Base-by-base conservation (phyloP, 2,797 vertebrate genomes). In the Delichon dasypus region DNA sequence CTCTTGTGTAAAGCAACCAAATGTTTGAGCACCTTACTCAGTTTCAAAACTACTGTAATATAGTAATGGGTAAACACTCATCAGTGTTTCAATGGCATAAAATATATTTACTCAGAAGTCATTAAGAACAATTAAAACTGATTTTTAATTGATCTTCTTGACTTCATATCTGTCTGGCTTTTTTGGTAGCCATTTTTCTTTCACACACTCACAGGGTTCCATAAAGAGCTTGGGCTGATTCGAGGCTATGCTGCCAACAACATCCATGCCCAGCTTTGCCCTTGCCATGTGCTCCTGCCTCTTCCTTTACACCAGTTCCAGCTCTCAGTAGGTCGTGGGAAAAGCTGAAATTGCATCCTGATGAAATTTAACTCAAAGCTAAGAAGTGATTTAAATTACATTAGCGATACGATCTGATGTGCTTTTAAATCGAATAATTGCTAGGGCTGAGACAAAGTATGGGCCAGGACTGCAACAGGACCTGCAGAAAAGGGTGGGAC, bases 331-430 rank as follows among this genome's bases (percentile, higher is more conserved):
- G 12, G 48, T 32, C 11, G 6, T 7, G 45, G 67, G 85, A 92
- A 44, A 79, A 70, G 38, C 36, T 79, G 67, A 26, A 78, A 47
- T 30, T 5, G 91, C 27, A 50, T 36, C 53, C 29, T 64, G 38
- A 7, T 77, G 85, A 93, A 93, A 92, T 53, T 32, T 47, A 77
- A n/a, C 48, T 53, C 58, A 87, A 91, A 90, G 87, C 64, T 62
- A 73, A n/a, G 38, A 67, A 82, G 10, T 13, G 5, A 48, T 75
- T 78, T 54, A 58, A 68, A 72, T 75, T 42, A 53, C 6, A 72
- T 82, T 12, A 40, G 23, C 0, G 12, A 58, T 47, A 64, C 0
- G 0, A 88, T 83, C 73, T 75, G 68, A 36, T 61, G 29, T 58
- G 58, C n/a, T 58, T 27, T 36, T 66, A 91, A 94, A 62, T 20